Percentiles rank a stretch among this genome's conserved stretches.
Evolutionary conservation across 2,888 invertebrate species (phyloP).

Genomic region (Euphydryas editha): DNA sequence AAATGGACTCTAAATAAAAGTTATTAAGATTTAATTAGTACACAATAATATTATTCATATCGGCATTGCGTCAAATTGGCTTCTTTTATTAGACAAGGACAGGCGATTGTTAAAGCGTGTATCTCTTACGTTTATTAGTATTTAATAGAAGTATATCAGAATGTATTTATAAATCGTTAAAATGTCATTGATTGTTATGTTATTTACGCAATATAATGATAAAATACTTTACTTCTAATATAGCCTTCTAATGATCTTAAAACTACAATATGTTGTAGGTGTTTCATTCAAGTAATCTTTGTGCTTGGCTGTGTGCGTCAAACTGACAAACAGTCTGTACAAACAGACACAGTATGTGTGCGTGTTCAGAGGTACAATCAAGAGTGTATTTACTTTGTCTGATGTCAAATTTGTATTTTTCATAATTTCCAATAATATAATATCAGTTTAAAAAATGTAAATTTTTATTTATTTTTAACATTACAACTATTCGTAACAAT

Average conservation of each 20-base stretch:
- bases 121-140: constrained; percentile 16
- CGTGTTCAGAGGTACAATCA: no score
- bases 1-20: constrained; percentile 25
- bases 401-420: no score
- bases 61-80: constrained; percentile 40
- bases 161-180: not conserved
- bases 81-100: constrained; percentile 33
- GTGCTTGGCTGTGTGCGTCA: no score
- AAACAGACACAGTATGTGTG: no score
- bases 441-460: no score
- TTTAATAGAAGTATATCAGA: not conserved
- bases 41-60: constrained; percentile 15
- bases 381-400: no score
- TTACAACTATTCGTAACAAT: no score
- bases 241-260: not conserved
- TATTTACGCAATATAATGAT: not conserved
- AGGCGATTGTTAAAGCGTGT: constrained; percentile 10
- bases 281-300: no score
- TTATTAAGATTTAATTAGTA: constrained; percentile 13
- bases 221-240: not conserved
- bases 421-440: no score
- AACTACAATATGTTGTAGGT: no score
- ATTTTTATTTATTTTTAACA: no score
- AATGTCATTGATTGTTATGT: not conserved
- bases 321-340: no score